A percentile compares a stretch with the other conserved stretches of the same genome.
Evolutionary conservation across 2,113 vertebrate species (phyloP).

Genomic region (Mugil cephalus): DNA sequence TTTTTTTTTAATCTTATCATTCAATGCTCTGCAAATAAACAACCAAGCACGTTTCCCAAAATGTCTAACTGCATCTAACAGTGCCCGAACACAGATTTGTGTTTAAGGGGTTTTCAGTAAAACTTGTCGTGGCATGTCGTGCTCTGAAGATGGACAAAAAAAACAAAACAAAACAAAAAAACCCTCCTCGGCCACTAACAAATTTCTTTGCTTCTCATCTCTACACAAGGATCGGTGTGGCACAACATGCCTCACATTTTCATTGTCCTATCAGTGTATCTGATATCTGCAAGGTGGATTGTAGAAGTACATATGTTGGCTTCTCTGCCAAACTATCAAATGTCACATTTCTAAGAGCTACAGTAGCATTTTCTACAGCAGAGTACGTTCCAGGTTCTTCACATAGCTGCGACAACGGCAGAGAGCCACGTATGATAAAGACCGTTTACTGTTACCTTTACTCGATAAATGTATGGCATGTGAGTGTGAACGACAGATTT

Average conservation of each 20-base stretch:
- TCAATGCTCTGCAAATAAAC: not conserved
- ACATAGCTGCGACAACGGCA: slow-evolving; percentile 66
- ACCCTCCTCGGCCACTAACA: slow-evolving; percentile 19
- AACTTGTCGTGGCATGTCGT: not conserved
- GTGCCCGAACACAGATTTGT: not conserved
- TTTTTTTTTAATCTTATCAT: not conserved
- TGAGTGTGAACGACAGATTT: slow-evolving; percentile 36
- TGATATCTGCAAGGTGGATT: slow-evolving; percentile 43
- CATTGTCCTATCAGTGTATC: slow-evolving; percentile 21
- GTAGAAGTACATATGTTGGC: slow-evolving; percentile 48
- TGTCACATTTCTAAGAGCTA: slow-evolving; percentile 73
- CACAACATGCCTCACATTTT: slow-evolving; percentile 6
- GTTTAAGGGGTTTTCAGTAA: not conserved
- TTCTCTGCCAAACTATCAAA: slow-evolving; percentile 56
- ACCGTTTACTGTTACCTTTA: slow-evolving; percentile 42
- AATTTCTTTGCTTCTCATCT: slow-evolving; percentile 10
- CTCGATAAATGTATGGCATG: slow-evolving; percentile 48
- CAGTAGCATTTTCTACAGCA: slow-evolving; percentile 73
- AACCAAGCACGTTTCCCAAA: not conserved
- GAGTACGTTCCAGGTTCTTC: slow-evolving; percentile 62
- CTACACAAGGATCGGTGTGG: not conserved
- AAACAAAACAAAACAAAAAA: slow-evolving; percentile 4
- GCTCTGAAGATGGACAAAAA: slow-evolving; percentile 14
- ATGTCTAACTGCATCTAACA: not conserved
- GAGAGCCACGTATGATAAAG: slow-evolving; percentile 50